Evolutionary conservation across 2,113 vertebrate genomes (phyloP), one percentile per base, ranked within the genome.

Genomic region (Chascanopsetta lugubris): DNA sequence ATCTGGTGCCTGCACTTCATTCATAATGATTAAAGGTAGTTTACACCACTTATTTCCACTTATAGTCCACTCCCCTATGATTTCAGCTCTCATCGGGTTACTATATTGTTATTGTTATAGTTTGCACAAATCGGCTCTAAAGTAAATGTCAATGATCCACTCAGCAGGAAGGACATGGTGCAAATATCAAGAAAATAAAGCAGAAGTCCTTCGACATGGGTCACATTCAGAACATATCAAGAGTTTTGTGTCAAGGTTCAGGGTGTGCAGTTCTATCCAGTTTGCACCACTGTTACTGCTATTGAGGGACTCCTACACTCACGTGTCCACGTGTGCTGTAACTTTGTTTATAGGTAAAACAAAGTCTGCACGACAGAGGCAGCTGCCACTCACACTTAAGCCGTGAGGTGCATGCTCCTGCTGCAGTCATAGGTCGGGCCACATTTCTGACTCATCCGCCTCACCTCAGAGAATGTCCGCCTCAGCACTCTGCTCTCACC

Each of bases 391-490:
- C 26, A 67, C 18, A 38, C 38, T 57, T 58, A 3, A 43, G 26
- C 34, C 32, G 12, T 29, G 45, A 60, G 42, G 43, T 53, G 32
- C n/a, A 15, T 27, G 21, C 50, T 30, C 29, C 26, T 17, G 47
- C 57, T 50, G 11, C 4, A 38, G 26, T 61, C 46, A 17, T 48
- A 45, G 43, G 43, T 21, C 21, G 48, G 32, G 46, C n/a, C 43
- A 11, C 17, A 3, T 42, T 42, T 61, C 26, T 45, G 34, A 69
- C 54, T 61, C 34, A 38, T 57, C 56, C 65, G 18, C 38, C 30
- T 48, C 56, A 25, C 38, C 30, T 48, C 53, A 22, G 38, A 59
- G 56, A 72, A 75, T 62, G 69, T 36, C 64, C 54, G 22, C 46
- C 38, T 62, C 55, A 46, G 45, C 74, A 40, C 17, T 42, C 6